A percentile compares a stretch with the other conserved stretches of the same genome.
Conservation (phyloP, 2,797 vertebrate genomes). For the Sebastes steindachneri region DNA sequence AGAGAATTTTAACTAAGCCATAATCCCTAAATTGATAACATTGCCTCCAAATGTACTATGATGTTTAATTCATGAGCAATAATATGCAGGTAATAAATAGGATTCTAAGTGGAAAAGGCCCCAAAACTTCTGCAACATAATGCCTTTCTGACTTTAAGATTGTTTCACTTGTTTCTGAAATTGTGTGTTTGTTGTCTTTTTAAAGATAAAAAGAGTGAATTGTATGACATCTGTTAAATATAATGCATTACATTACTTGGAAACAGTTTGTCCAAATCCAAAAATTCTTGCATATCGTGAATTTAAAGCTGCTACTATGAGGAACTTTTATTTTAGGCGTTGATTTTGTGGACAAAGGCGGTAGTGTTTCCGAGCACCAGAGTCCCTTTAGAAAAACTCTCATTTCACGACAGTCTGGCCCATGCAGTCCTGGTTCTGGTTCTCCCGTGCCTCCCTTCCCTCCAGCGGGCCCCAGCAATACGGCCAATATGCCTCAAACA, state of each 20-base stretch:
- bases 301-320: neutral
- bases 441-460: neutral
- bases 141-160: slow-evolving; percentile 12
- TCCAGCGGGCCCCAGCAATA: neutral
- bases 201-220: neutral
- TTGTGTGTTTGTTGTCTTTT: neutral
- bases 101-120: slow-evolving; percentile 25
- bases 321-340: neutral
- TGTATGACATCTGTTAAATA: neutral
- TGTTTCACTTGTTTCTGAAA: neutral
- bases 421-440: neutral
- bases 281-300: neutral
- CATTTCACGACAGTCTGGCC: neutral
- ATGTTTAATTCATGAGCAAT: slow-evolving; percentile 78
- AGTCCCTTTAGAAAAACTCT: neutral
- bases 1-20: slow-evolving; percentile 65
- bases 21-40: slow-evolving; percentile 71
- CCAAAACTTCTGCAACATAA: slow-evolving; percentile 1
- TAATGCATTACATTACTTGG: neutral
- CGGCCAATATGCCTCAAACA: neutral
- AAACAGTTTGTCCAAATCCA: neutral
- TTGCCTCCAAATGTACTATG: slow-evolving; percentile 61
- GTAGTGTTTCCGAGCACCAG: neutral
- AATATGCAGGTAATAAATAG: slow-evolving; percentile 69
- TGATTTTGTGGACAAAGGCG: too few species aligned